Evolutionary conservation across 1,140 invertebrate genomes (phyloP), one percentile per base, ranked within the genome.

Genomic region (Bombus haemorrhoidalis): DNA sequence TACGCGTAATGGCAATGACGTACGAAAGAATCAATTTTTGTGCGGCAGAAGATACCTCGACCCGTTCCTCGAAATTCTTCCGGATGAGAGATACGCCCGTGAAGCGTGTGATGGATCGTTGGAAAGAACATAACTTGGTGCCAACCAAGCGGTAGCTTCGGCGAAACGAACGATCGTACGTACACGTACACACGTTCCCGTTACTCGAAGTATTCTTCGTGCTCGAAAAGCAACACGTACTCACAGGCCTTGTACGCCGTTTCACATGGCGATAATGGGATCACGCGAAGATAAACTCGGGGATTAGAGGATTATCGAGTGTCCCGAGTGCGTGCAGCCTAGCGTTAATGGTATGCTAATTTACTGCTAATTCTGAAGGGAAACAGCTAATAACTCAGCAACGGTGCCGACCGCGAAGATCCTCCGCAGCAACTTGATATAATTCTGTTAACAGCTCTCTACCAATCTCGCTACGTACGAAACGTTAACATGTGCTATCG

Each of bases 311-410:
- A 91, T 91, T 91, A 90, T 91, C 88, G 86, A 90, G 82, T 87
- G 89, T 87, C 73, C 82, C 53, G 57, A 71, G 85, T 87, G 82
- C 83, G 85, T 89, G 90, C 86, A 84, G 82, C 69, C 47, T 62
- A 81, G 53, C 89, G 81, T 89, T 92, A 88, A 91, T 91, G 86
- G 87, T 90, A 91, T 91, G 89, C 89, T 92, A 92, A 92, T 92
- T 91, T 86, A 81, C 81, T 81, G 87, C 87, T 92, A 91, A 92
- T 92, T 90, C 89, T 90, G 79, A 88, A 89, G 86, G 86, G 91
- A 92, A 92, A 91, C 90, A 86, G 87, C 86, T 91, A 91, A 92
- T 92, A 92, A 91, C 79, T 92, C 90, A 89, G 83, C 86, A 83
- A 69, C 64, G 68, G 75, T 41, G 59, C 66, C 81, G 83, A 85